Evolutionary conservation across 2,113 vertebrate species (phyloP).

Genomic region (Amphilophus citrinellus): DNA sequence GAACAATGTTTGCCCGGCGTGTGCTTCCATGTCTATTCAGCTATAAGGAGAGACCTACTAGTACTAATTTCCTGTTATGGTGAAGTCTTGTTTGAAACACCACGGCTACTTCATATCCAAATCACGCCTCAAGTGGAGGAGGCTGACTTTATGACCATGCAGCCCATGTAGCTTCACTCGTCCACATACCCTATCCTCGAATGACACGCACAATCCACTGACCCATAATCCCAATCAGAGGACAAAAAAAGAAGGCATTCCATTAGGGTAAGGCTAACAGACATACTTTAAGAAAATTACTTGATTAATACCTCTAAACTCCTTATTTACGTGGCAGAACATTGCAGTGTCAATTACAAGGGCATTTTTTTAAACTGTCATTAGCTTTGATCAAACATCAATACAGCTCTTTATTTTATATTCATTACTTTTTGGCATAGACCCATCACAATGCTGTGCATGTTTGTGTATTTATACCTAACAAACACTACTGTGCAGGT

Average conservation of each 20-base stretch:
- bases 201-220: slow-evolving; percentile 41
- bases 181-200: slow-evolving; percentile 49
- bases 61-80: slow-evolving; percentile 28
- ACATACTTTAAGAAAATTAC: slow-evolving; percentile 10
- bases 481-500: slow-evolving; percentile 40
- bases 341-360: slow-evolving; percentile 44
- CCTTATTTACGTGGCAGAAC: slow-evolving; percentile 24
- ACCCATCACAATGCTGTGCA: slow-evolving; percentile 39
- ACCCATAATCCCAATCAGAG: slow-evolving; percentile 47
- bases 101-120: slow-evolving; percentile 61
- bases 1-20: background rate
- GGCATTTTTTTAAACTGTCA: slow-evolving; percentile 25
- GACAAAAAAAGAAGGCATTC: slow-evolving; percentile 24
- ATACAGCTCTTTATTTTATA: slow-evolving; percentile 57
- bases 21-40: slow-evolving; percentile 5
- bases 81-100: slow-evolving; percentile 32
- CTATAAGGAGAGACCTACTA: background rate
- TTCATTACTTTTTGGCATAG: slow-evolving; percentile 54
- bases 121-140: slow-evolving; percentile 57
- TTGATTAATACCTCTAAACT: slow-evolving; percentile 28
- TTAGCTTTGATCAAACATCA: slow-evolving; percentile 52
- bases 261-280: background rate
- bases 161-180: slow-evolving; percentile 35
- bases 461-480: slow-evolving; percentile 61
- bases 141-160: slow-evolving; percentile 29